phyloP scores from a whole-genome alignment of 1,140 invertebrate species.

The Wasmannia auropunctata region DNA sequence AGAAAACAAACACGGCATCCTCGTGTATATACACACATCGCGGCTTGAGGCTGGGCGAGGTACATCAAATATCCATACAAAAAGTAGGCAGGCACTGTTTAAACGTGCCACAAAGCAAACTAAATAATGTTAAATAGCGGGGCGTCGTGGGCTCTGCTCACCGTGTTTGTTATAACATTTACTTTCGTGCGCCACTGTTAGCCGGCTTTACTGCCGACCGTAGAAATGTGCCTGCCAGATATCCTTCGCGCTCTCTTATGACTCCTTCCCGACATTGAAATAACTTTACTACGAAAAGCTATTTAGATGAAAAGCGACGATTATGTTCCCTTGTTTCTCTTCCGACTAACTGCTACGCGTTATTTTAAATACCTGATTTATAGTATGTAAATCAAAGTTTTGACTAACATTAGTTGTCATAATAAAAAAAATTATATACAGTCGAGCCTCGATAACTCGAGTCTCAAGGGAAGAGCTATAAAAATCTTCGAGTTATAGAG shows the following conservation, averaged over 20 bases:
- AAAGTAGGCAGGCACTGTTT: slow-evolving; percentile 80
- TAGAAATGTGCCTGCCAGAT: slow-evolving; percentile 81
- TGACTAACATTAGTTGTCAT: too few relatives aligned
- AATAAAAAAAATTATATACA: too few relatives aligned
- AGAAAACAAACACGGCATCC: slow-evolving; percentile 77
- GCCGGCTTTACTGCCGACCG: slow-evolving; percentile 78
- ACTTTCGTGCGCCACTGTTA: slow-evolving; percentile 81
- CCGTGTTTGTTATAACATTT: slow-evolving; percentile 83
- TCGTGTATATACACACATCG: slow-evolving; percentile 64
- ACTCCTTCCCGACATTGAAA: slow-evolving; percentile 72
- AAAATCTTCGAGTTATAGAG: too few relatives aligned
- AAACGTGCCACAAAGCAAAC: slow-evolving; percentile 84
- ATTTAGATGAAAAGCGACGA: background rate
- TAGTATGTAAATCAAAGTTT: background rate
- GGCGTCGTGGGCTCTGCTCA: slow-evolving; percentile 74
- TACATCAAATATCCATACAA: slow-evolving; percentile 75
- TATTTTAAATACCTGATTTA: background rate
- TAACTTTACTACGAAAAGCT: slow-evolving; percentile 62
- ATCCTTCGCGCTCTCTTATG: slow-evolving; percentile 76
- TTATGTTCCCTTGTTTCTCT: background rate
- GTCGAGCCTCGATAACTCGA: too few relatives aligned
- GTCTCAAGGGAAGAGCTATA: too few relatives aligned
- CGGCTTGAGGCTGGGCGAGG: slow-evolving; percentile 59
- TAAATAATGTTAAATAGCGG: slow-evolving; percentile 85
- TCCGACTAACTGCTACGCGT: background rate